Conservation (phyloP, 2,888 invertebrate genomes). For the Pantelozetes paolii region DNA sequence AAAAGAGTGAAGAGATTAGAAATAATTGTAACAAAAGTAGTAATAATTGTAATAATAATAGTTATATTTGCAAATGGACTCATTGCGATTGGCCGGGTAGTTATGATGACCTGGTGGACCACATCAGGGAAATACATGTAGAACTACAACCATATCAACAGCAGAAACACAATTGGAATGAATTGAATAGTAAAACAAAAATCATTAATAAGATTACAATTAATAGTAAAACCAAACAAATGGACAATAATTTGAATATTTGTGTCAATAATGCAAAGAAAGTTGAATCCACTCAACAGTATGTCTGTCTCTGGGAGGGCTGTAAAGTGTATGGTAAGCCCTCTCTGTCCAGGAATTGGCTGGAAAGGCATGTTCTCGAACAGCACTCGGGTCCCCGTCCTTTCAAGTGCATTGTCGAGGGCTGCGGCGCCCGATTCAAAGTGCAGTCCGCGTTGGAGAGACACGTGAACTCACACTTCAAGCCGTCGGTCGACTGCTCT, state of each 20-base stretch:
- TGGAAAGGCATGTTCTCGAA: conserved; percentile 62
- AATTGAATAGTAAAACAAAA: neutral
- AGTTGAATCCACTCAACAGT: conserved; percentile 10
- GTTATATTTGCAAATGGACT: conserved; percentile 51
- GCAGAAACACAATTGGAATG: conserved; percentile 12
- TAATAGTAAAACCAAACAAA: neutral
- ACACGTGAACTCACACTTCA: conserved; percentile 57
- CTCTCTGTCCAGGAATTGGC: conserved; percentile 86
- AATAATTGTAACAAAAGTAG: neutral
- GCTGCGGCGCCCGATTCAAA: conserved; percentile 65
- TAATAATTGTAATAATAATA: neutral
- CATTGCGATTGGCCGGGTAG: conserved; percentile 50
- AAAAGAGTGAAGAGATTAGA: neutral
- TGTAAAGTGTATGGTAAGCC: conserved; percentile 90
- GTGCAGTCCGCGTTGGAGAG: conserved; percentile 70
- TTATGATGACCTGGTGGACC: conserved; percentile 48
- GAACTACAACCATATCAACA: conserved; percentile 46
- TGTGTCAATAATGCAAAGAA: neutral
- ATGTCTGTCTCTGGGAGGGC: conserved; percentile 75
- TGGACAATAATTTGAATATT: neutral
- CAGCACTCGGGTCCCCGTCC: conserved; percentile 55
- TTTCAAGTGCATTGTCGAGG: conserved; percentile 90
- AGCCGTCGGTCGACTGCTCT: conserved; percentile 12
- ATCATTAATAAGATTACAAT: conserved; percentile 10
- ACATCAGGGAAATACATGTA: conserved; percentile 51